Percentiles rank a stretch among this genome's conserved stretches.
Conservation (phyloP, 2,888 invertebrate species). For the Agrochola lychnidis region DNA sequence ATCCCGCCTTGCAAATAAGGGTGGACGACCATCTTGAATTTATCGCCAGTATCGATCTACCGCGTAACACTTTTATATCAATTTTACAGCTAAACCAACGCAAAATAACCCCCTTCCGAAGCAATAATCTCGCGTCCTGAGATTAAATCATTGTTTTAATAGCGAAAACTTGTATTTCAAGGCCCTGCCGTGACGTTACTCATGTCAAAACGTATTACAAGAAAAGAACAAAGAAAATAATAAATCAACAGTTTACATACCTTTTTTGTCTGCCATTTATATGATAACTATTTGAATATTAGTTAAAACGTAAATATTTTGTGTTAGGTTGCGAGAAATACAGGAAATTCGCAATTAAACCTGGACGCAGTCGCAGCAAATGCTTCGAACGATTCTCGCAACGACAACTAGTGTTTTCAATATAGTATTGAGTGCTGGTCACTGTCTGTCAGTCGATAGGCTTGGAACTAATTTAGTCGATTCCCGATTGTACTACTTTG, state of each 20-base stretch:
- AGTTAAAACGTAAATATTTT: conserved; percentile 76
- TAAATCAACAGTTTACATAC: conserved; percentile 85
- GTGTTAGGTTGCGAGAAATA: conserved; percentile 65
- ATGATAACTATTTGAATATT: conserved; percentile 79
- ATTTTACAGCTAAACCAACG: conserved; percentile 37
- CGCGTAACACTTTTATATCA: conserved; percentile 55
- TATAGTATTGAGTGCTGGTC: conserved; percentile 32
- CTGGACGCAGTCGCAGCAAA: conserved; percentile 81
- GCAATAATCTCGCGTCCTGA: conserved; percentile 46
- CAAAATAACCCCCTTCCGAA: conserved; percentile 45
- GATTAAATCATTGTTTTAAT: conserved; percentile 63
- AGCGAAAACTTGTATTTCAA: conserved; percentile 70
- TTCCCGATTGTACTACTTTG: neutral
- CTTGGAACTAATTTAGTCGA: conserved; percentile 39
- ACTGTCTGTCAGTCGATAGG: conserved; percentile 26
- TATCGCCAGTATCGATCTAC: conserved; percentile 79
- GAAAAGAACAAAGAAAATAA: conserved; percentile 85
- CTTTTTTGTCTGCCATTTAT: conserved; percentile 91
- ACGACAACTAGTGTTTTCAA: conserved; percentile 67
- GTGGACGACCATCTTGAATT: conserved; percentile 86
- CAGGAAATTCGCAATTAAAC: conserved; percentile 73
- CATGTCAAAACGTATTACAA: conserved; percentile 82
- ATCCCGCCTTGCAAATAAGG: conserved; percentile 67
- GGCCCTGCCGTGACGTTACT: conserved; percentile 84
- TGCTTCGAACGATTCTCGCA: conserved; percentile 77